Conservation (phyloP, 2,113 vertebrate genomes). For the Labeo rohita region DNA sequence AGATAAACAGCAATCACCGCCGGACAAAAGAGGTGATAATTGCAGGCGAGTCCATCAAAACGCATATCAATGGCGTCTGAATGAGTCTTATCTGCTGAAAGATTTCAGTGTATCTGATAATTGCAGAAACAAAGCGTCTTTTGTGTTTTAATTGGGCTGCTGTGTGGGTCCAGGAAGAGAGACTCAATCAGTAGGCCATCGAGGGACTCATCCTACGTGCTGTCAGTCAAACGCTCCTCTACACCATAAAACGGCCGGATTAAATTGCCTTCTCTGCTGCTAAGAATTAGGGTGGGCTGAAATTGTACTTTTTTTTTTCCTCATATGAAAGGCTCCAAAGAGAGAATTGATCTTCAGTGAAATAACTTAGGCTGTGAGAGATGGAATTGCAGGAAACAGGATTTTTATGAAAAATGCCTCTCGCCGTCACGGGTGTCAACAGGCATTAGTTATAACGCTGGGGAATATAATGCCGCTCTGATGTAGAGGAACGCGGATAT, state of each 20-base stretch:
- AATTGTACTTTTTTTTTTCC: slow-evolving; percentile 8
- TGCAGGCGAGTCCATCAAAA: slow-evolving; percentile 15
- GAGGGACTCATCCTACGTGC: slow-evolving; percentile 7
- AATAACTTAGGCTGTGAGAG: slow-evolving; percentile 3
- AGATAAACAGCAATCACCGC: slow-evolving; percentile 22
- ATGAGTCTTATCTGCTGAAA: slow-evolving; percentile 21
- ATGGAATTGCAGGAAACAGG: slow-evolving; percentile 16
- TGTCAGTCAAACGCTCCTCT: slow-evolving; percentile 25
- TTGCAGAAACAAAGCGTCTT: slow-evolving; percentile 36
- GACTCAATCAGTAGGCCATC: slow-evolving; percentile 20
- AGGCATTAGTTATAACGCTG: not conserved
- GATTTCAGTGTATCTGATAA: slow-evolving; percentile 33
- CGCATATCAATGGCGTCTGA: slow-evolving; percentile 21
- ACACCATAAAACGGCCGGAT: not conserved
- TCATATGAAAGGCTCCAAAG: slow-evolving; percentile 28
- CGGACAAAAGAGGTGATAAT: slow-evolving; percentile 31
- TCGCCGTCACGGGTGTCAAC: not conserved
- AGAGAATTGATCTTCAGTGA: slow-evolving; percentile 13
- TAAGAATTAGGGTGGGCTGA: slow-evolving; percentile 23
- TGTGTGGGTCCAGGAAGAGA: slow-evolving; percentile 8
- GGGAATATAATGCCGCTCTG: not conserved
- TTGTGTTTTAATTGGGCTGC: slow-evolving; percentile 24
- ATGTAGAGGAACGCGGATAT: not conserved
- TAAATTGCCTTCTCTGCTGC: slow-evolving; percentile 23
- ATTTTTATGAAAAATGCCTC: slow-evolving; percentile 37